phyloP scores from a whole-genome alignment of 2,797 vertebrate genomes.

The Rallus crepitans region DNA sequence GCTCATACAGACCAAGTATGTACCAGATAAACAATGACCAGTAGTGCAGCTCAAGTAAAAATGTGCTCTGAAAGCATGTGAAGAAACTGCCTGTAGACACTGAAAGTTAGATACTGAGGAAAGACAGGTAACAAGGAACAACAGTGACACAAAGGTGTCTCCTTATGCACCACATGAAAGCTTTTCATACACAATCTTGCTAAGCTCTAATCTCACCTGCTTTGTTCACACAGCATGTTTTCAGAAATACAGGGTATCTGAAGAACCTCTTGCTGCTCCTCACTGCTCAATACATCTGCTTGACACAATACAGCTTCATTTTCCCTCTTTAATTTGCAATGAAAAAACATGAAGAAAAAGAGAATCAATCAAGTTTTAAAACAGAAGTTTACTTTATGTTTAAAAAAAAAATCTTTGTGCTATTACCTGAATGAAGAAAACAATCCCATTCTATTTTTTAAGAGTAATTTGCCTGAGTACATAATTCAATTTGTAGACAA shows the following conservation, averaged over 20 bases:
- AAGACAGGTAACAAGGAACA: background rate
- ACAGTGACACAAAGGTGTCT: background rate
- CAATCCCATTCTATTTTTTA: background rate
- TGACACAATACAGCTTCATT: slow-evolving; percentile 35
- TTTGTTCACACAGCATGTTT: slow-evolving; percentile 24
- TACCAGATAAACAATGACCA: background rate
- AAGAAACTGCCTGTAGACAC: background rate
- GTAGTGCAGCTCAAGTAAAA: background rate
- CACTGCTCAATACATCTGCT: slow-evolving; percentile 19
- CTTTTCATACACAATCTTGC: background rate
- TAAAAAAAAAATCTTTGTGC: background rate
- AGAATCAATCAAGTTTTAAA: background rate
- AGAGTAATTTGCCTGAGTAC: background rate
- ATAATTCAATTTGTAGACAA: background rate
- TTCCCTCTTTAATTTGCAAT: slow-evolving; percentile 54
- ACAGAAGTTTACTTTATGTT: background rate
- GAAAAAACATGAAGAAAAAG: background rate
- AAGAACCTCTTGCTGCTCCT: slow-evolving; percentile 10
- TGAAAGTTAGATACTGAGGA: background rate
- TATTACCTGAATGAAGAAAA: background rate
- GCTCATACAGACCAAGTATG: background rate
- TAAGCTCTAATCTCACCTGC: slow-evolving; percentile 66
- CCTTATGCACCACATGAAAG: background rate
- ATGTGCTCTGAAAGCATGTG: background rate
- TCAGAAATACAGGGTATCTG: background rate